phyloP scores from a whole-genome alignment of 37 sponge, comb jelly and placozoan species.

The Cliona cf. orientalis region DNA sequence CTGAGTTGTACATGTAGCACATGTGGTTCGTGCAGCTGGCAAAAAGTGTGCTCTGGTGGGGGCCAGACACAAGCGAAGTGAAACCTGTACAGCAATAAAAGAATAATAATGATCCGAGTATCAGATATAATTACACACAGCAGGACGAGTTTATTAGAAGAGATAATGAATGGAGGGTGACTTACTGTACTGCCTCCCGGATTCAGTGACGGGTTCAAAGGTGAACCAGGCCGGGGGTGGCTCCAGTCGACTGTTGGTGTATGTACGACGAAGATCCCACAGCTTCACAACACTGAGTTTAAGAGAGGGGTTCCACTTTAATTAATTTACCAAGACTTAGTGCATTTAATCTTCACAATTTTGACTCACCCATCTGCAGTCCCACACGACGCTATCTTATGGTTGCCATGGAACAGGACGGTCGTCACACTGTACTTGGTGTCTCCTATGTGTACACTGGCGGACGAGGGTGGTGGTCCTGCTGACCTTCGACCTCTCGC shows the following conservation, averaged over 20 bases:
- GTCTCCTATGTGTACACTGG: neutral
- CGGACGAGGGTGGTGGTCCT: neutral
- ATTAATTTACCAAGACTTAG: neutral
- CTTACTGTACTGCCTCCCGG: conserved; percentile 26
- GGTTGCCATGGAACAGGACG: conserved; percentile 58
- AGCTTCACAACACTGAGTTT: conserved; percentile 70
- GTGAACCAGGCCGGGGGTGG: conserved; percentile 34
- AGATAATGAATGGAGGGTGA: too few relatives aligned
- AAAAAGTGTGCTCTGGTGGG: conserved; percentile 47
- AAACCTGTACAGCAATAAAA: conserved; percentile 73
- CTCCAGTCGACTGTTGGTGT: conserved; percentile 5
- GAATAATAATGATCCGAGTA: too few relatives aligned
- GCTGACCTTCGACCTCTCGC: neutral
- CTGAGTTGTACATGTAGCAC: conserved; percentile 65
- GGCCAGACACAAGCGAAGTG: conserved; percentile 57
- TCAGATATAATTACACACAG: too few relatives aligned
- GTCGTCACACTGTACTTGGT: conserved; percentile 55
- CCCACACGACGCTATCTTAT: conserved; percentile 64
- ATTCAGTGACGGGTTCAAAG: conserved; percentile 14
- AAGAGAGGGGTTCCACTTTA: neutral
- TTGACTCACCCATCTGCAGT: conserved; percentile 66
- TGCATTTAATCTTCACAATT: neutral
- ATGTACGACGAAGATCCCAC: conserved; percentile 69
- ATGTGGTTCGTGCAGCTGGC: conserved; percentile 64
- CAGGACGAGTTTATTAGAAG: too few relatives aligned